Conservation (phyloP, 2,113 vertebrate species). For the Lipotes vexillifer region DNA sequence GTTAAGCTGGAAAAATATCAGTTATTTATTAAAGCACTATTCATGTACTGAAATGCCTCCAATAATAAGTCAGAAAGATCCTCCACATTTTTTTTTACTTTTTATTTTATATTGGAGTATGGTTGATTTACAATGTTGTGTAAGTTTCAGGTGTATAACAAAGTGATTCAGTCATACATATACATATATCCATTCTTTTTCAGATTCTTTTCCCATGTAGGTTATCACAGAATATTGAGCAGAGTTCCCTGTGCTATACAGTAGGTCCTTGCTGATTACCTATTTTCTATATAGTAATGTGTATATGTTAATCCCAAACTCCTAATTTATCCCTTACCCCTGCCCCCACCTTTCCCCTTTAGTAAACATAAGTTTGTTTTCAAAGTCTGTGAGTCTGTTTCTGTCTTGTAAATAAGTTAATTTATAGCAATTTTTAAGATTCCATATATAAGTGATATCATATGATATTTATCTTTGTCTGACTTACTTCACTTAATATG, state of each 20-base stretch:
- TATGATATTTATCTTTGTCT: background rate
- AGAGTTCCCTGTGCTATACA: background rate
- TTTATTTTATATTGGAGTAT: background rate
- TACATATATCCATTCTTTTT: no score
- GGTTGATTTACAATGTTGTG: background rate
- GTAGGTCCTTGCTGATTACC: background rate
- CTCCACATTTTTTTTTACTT: background rate
- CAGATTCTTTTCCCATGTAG: no score
- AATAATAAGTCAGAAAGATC: background rate
- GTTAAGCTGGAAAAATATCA: background rate
- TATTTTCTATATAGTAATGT: background rate
- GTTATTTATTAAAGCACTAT: background rate
- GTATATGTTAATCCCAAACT: background rate
- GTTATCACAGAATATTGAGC: background rate
- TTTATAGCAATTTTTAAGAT: background rate
- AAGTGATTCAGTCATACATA: no score
- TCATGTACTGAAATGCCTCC: background rate
- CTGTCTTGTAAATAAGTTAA: background rate
- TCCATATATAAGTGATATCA: background rate
- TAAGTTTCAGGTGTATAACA: background rate
- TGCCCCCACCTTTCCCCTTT: background rate
- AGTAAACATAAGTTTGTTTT: background rate
- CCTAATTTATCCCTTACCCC: background rate
- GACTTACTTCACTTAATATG: background rate
- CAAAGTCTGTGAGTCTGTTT: background rate